These are phyloP conservation scores for Phymatocera aterrima DNA, from an alignment of 2,888 invertebrate genomes.

Conservation along the genomic window DNA sequence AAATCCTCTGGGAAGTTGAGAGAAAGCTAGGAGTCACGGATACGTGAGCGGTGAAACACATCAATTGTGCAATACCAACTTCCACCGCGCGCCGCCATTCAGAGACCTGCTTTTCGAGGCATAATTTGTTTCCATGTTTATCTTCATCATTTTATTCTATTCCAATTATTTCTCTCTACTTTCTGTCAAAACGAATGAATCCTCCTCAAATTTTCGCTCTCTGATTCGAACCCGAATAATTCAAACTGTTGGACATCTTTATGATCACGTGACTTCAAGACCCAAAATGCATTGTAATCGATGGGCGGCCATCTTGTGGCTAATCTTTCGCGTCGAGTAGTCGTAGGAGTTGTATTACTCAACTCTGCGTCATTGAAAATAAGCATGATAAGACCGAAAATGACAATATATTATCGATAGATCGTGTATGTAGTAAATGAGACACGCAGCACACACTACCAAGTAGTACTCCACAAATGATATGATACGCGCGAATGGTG, in stretches of 20 bases:
- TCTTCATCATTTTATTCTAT: background rate
- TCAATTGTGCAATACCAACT: constrained; percentile 39
- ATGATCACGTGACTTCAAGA: background rate
- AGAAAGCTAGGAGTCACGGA: constrained; percentile 31
- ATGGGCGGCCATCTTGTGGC: background rate
- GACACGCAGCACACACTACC: too few species aligned
- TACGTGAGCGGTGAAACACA: constrained; percentile 40
- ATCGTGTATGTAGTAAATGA: too few species aligned
- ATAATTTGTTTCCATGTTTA: background rate
- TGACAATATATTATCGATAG: too few species aligned
- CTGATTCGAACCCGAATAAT: too few species aligned
- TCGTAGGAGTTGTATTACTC: background rate
- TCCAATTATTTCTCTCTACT: too few species aligned
- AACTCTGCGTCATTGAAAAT: background rate
- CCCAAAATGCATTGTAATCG: background rate
- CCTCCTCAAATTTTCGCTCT: too few species aligned
- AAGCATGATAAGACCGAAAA: background rate
- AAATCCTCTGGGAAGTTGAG: constrained; percentile 29
- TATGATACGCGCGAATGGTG: background rate
- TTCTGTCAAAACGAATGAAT: too few species aligned
- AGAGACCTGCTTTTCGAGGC: constrained; percentile 6
- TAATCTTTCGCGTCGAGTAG: background rate
- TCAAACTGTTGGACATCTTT: background rate
- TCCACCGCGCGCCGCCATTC: constrained; percentile 1
- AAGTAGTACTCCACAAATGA: background rate